Base-by-base conservation (phyloP, 2,888 invertebrate species). In the Ormyrus rosae region DNA sequence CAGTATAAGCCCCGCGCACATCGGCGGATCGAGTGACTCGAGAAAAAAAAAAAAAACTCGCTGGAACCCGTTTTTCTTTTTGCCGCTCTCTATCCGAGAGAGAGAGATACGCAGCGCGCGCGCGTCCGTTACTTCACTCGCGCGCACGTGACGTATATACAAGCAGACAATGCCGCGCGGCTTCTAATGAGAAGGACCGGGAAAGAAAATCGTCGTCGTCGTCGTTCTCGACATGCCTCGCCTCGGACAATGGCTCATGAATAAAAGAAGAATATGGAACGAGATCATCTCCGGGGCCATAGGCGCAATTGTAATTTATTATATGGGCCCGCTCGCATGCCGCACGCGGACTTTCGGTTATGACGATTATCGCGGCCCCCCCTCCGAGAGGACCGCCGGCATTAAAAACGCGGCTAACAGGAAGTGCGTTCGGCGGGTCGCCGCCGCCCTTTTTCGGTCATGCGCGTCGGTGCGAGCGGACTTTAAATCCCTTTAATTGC, bases 61-160 rank as follows among this genome's bases (percentile, higher is more conserved):
- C 19, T 19, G 46, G 63, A 72, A 72, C 53, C 53, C 72, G 63
- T 72, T 72, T 53, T 53, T 72, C 56, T 72, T 72, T 72, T 72
- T 1, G 34, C 51, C 34, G 34, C 67, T 6, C 11, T 45, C 55
- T n/a, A 11, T n/a, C 13, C 34, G 19, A 19, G 13, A 13, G 19
- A 19, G 34, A 34, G 34, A 34, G 34, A 34, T 34, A 34, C 34
- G 3, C 34, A 3, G 34, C 34, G 34, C 34, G 34, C 34, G 34
- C 34, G 34, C 34, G 34, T 34, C 34, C 34, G 34, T 34, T 34
- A 34, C 34, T 34, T 34, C 34, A 34, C 34, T 34, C 34, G 34
- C 34, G 34, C 34, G 34, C 19, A 19, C 34, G 34, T 34, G 34
- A 34, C 34, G 34, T 0, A 4, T 34, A 3, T 34, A 4, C 3